Evolutionary conservation across 2,113 vertebrate genomes (phyloP), one percentile per base, ranked within the genome.

Genomic region (Sorex araneus): DNA sequence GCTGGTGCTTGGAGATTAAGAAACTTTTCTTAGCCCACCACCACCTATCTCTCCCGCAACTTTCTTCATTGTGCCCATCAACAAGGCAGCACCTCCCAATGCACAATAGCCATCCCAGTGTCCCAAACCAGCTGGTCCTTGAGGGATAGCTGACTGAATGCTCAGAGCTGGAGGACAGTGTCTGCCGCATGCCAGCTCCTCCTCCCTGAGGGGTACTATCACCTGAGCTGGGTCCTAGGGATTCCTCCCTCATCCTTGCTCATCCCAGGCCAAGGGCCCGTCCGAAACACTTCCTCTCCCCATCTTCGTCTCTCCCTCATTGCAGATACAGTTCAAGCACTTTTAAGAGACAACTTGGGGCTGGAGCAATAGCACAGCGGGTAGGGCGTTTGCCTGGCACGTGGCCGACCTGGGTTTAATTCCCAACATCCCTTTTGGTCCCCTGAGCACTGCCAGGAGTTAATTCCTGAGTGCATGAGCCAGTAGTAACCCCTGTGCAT

Each of bases 21-120:
- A 85, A 93, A 92, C 40, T 7, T 57, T 71, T 32, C 63, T 80
- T 64, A 83, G 64, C 15, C 47, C 76, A 85, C 90, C 71, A 84
- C 93, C 91, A 30, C 43, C 28, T 34, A 81, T 8, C 6, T 15
- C 89, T 54, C 94, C 92, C 10, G 84, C 88, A n/a, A n/a, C n/a
- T 27, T 0, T 47, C 75, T 89, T 47, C 6, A 93, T 80, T 64
- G 47, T 71, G 12, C 71, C 40, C 69, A 3, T 1, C 30, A 23
- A 27, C 30, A 0, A 60, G 57, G 19, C 18, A 19, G 43, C 67
- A 77, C 50, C 82, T 93, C 84, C 95, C 73, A 36, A 0, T 0
- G 9, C 23, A 47, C 64, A 79, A 4, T 95, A 92, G 77, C 73
- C 84, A 92, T 34, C 66, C 89, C 40, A 54, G 73, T 91, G 28